Percentiles rank a stretch among this genome's conserved stretches.
These are phyloP conservation scores for Alauda arvensis DNA, from an alignment of 2,797 vertebrate species.

Conservation along the genomic window DNA sequence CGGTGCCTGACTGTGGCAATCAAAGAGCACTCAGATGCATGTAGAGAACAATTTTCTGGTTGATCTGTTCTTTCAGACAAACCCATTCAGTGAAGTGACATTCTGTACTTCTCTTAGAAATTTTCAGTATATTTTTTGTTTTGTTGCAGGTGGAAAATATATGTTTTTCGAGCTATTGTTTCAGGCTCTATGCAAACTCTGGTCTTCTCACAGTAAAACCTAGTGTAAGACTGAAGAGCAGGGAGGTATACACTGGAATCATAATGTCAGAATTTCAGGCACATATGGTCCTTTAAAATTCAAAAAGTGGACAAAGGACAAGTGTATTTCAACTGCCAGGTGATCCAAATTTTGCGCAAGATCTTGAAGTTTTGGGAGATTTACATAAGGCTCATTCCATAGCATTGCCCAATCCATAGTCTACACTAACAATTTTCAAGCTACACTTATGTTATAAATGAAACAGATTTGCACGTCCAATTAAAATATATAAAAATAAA, in stretches of 20 bases:
- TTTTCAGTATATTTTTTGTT: not conserved
- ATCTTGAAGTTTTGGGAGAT: not conserved
- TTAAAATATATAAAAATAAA: too few species aligned
- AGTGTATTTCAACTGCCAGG: not conserved
- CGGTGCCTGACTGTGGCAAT: slow-evolving; percentile 53
- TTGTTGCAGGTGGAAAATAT: not conserved
- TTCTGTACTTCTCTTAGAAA: slow-evolving; percentile 24
- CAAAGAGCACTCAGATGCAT: slow-evolving; percentile 60
- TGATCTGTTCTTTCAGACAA: slow-evolving; percentile 47
- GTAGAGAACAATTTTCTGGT: slow-evolving; percentile 57
- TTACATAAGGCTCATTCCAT: not conserved
- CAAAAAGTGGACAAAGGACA: not conserved
- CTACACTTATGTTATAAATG: too few species aligned
- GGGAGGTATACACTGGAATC: not conserved
- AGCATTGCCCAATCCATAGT: not conserved
- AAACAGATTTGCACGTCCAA: too few species aligned
- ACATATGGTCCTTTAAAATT: not conserved
- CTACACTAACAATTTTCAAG: rapidly evolving
- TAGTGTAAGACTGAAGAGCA: not conserved
- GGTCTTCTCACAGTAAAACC: not conserved
- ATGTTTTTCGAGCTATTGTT: slow-evolving; percentile 9
- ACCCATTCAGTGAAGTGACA: slow-evolving; percentile 34
- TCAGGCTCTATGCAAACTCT: slow-evolving; percentile 6
- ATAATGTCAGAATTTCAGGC: not conserved
- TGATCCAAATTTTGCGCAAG: not conserved